Evolutionary conservation across 2,113 vertebrate species (phyloP).

Genomic region (Eulemur rufifrons): DNA sequence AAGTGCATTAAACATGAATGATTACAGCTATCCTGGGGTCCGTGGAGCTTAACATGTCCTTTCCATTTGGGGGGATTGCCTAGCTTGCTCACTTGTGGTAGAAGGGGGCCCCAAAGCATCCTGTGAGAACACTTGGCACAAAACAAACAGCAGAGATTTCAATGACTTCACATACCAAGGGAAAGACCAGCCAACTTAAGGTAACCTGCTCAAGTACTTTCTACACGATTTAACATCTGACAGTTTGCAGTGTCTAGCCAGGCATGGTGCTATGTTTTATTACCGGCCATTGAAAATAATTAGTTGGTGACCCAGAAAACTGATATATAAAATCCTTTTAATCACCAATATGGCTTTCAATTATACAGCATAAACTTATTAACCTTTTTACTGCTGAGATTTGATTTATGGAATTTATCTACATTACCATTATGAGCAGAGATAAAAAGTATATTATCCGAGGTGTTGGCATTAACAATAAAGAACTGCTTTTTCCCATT

Average conservation of each 20-base stretch:
- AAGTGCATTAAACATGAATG: constrained; percentile 80
- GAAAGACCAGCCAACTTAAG: constrained; percentile 43
- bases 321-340: constrained; percentile 88
- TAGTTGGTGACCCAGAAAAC: constrained; percentile 88
- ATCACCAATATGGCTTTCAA: constrained; percentile 89
- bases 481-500: constrained; percentile 62
- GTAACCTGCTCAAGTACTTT: constrained; percentile 51
- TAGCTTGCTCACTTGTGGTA: constrained; percentile 64
- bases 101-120: not conserved
- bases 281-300: constrained; percentile 87
- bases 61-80: constrained; percentile 76
- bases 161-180: not conserved
- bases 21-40: constrained; percentile 67
- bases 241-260: constrained; percentile 78
- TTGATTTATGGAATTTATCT: constrained; percentile 86
- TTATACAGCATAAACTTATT: constrained; percentile 88
- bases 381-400: constrained; percentile 88
- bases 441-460: constrained; percentile 77
- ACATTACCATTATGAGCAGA: constrained; percentile 80
- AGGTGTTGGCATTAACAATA: constrained; percentile 75
- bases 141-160: not conserved
- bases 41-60: constrained; percentile 31
- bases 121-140: not conserved
- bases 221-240: constrained; percentile 64
- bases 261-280: constrained; percentile 81